Evolutionary conservation across 2,888 invertebrate genomes (phyloP).

Genomic region (Drosophila mettleri): DNA sequence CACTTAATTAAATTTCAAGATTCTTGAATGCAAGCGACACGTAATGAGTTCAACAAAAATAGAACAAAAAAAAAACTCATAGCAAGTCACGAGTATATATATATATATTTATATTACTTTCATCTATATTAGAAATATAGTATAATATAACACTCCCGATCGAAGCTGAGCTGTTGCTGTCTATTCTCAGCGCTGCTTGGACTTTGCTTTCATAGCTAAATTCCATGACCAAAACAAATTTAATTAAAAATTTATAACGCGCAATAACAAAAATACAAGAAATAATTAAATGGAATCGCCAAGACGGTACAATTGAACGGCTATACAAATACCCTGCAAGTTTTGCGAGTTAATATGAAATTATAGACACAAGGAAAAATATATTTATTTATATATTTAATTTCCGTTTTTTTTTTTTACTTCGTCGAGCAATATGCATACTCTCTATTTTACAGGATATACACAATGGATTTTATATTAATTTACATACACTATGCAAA

Average conservation of each 20-base stretch:
- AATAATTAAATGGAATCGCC: constrained; percentile 14
- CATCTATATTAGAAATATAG: constrained; percentile 1
- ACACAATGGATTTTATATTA: constrained; percentile 21
- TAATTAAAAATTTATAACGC: constrained; percentile 61
- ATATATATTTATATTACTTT: neutral
- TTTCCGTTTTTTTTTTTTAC: neutral
- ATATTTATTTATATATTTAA: neutral
- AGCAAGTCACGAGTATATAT: constrained; percentile 23
- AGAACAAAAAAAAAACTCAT: constrained; percentile 41
- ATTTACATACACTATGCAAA: constrained; percentile 58
- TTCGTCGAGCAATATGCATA: neutral
- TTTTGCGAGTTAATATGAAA: neutral
- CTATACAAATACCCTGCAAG: neutral
- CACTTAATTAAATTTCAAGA: constrained; percentile 37
- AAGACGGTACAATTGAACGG: neutral
- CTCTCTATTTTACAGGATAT: constrained; percentile 9
- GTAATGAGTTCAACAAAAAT: constrained; percentile 22
- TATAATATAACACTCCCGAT: constrained; percentile 12
- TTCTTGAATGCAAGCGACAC: constrained; percentile 18
- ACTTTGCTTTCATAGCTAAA: constrained; percentile 24
- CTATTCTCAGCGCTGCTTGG: constrained; percentile 5
- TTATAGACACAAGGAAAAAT: neutral
- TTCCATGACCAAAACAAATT: constrained; percentile 45
- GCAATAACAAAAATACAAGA: constrained; percentile 36
- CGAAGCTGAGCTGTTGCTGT: neutral